Evolutionary conservation across 2,888 invertebrate species (phyloP), one percentile per base, ranked within the genome.

Genomic region (Xestia sexstrigata): DNA sequence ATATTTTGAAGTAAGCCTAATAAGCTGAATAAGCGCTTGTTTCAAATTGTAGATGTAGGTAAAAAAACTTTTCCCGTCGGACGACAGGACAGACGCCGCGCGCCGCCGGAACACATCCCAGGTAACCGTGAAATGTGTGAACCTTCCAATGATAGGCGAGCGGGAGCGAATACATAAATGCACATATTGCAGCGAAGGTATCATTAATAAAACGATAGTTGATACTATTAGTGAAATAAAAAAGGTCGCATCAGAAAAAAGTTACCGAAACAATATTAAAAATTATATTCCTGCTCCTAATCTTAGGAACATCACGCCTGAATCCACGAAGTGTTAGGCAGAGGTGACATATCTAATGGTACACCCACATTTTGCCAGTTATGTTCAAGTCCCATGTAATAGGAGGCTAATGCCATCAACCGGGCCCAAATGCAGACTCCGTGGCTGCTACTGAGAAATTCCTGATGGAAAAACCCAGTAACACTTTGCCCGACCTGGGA

Each of bases 21-120:
- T 49, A 49, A 49, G 77, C 42, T 23, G 49, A 49, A 49, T 65
- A 55, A 65, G 9, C 17, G 15, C 26, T 49, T 39, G 39, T 63
- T 55, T 35, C 15, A 52, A 30, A n/a, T 30, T 58, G 9, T 17
- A 39, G 6, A 45, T 26, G 5, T 52, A 42, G 60, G 30, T 30
- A 13, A 45, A 35, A 67, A 39, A 47, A 3, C 9, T 7, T 39
- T 39, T 8, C 3, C 39, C 60, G 66, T 30, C 17, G 35, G 35
- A 7, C 0, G 15, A 6, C 35, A 2, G 23, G 7, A 11, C 35
- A 2, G 35, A 7, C 13, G 42, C 11, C 30, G 30, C 35, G 73
- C 49, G 23, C 39, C 82, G 74, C 30, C 63, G 82, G 55, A 15
- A 30, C 26, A 7, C 13, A 17, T n/a, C 3, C 42, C n/a, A n/a